Evolutionary conservation across 2,797 vertebrate genomes (phyloP).

Genomic region (Eulemur mongoz): DNA sequence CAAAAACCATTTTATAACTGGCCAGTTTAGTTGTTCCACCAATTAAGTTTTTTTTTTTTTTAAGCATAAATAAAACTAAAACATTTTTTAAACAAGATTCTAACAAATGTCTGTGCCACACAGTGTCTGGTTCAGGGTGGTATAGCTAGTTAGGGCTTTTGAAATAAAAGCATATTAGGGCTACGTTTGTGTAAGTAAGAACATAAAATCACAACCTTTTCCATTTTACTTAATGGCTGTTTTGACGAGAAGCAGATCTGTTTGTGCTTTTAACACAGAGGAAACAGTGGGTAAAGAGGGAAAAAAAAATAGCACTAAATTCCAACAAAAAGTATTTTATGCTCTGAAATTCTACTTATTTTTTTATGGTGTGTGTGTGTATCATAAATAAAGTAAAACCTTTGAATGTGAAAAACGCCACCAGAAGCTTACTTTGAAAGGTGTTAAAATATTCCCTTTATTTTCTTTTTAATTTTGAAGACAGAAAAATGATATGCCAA

Average conservation of each 20-base stretch:
- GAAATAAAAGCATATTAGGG: constrained; percentile 58
- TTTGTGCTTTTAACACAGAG: constrained; percentile 67
- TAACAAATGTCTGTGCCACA: background rate
- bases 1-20: background rate
- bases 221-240: constrained; percentile 66
- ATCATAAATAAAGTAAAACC: constrained; percentile 23
- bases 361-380: background rate
- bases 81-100: background rate
- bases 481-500: constrained; percentile 68
- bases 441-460: background rate
- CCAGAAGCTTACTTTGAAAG: constrained; percentile 13
- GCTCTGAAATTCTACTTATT: constrained; percentile 58
- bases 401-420: background rate
- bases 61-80: constrained; percentile 35
- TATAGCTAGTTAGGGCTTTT: constrained; percentile 27
- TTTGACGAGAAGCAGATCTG: constrained; percentile 71
- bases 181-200: constrained; percentile 39
- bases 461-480: constrained; percentile 71
- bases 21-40: background rate
- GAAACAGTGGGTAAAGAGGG: constrained; percentile 56
- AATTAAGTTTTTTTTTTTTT: background rate
- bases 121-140: background rate
- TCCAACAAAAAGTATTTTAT: constrained; percentile 55
- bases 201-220: constrained; percentile 58
- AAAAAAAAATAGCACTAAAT: constrained; percentile 39